Base-by-base conservation (phyloP, 2,888 invertebrate species). In the Drosophila paracracens region DNA sequence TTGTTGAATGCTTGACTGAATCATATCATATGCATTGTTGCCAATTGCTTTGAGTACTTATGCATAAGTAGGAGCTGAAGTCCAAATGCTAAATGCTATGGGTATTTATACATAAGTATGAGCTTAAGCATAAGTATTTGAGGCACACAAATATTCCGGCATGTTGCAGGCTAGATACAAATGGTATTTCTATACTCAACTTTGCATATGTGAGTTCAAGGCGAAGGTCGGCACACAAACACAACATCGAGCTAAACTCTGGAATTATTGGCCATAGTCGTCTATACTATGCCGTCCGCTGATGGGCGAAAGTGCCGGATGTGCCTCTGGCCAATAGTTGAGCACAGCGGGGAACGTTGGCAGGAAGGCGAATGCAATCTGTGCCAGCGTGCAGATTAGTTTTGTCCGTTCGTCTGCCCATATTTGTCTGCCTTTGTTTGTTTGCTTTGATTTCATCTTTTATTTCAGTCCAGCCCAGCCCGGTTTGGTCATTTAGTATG, bases 361-460 rank as follows among this genome's bases (percentile, higher is more conserved):
- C 53, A 31, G 16, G 43, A 46, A 50, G 51, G 59, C 46, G 51
- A 69, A 46, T 74, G 68, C 60, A 64, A 46, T 65, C 62, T 70
- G 69, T 48, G 36, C 29, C 38, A 53, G 50, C 40, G 57, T n/a
- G 50, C 27, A 38, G 38, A 71, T 72, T 65, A 38, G 59, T 72
- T 70, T 59, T 59, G 38, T 54, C 10, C 33, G 6, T 36, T 21
- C 33, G 21, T 52, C 33, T 36, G 58, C 11, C 31, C 53, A 53
- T 81, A 66, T 79, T 74, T 86, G 70, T 51, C 69, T 40, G 71
- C 58, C 70, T 69, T 48, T 74, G 70, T 29, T 43, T 57, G 21
- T 83, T 84, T 84, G 82, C 68, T 69, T 67, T 81, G 76, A 74
- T 87, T 84, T 68, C 72, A 72, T 87, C 74, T 83, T 79, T 72